Evolutionary conservation across 2,113 vertebrate species (phyloP), one percentile per base, ranked within the genome.

Genomic region (Triplophysa dalaica): DNA sequence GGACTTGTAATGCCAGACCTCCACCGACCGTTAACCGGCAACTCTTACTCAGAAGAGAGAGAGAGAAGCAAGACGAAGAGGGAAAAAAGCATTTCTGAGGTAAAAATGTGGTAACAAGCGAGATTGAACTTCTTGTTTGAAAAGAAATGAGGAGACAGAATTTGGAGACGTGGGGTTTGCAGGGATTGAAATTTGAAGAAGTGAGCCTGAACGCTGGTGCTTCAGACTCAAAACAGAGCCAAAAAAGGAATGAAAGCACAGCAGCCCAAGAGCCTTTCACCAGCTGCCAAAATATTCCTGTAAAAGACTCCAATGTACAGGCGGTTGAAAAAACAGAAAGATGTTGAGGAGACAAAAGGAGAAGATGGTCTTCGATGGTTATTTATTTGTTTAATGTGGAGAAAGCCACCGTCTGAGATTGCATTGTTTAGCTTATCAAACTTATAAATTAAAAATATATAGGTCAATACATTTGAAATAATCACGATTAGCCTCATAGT

Each of bases 201-300:
- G 24, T 79, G 82, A 87, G 88, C 81, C 87, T 89, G 86, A 82
- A 84, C 11, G 50, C 60, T 70, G 45, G 80, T 80, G 79, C 62
- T 77, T 80, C 4, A 7, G 61, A 74, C 79, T 19, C 54, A 89
- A 81, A 92, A 89, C 90, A 92, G 85, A 76, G 89, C 92, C 92
- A 92, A 92, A 93, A 92, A 92, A 92, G 92, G 92, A 91, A 89
- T 87, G 75, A 90, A 90, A 88, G 84, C 24, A 88, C 88, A 90
- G 82, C 8, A 80, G 87, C 80, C 81, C 72, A 21, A 82, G 81
- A 81, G 77, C 11, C 78, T 84, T 80, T 84, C 79, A 24, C 24
- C n/a, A 77, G 85, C 86, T 89, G 90, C 90, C 91, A 92, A 90
- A 91, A 85, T 89, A 88, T 93, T 93, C 91, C 90, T 90, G 89